phyloP scores from a whole-genome alignment of 2,888 invertebrate species.

The Bimastos eiseni region DNA sequence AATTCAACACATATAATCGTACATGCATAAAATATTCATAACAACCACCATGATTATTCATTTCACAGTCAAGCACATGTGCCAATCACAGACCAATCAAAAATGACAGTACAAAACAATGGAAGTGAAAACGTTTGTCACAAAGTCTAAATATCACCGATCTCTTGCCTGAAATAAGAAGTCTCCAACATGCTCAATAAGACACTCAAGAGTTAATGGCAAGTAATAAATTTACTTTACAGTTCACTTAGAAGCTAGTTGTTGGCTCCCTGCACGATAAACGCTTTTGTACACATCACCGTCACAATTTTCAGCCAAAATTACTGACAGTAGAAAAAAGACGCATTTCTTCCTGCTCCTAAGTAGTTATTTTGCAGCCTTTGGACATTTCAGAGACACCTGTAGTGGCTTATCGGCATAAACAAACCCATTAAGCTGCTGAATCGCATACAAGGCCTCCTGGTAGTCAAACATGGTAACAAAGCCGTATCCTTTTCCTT shows the following conservation, averaged over 20 bases:
- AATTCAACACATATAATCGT: neutral
- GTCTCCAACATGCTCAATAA: neutral
- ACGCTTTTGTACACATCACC: neutral
- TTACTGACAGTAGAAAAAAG: neutral
- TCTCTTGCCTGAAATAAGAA: neutral
- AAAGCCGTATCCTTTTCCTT: constrained; percentile 62
- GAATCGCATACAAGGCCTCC: constrained; percentile 61
- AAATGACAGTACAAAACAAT: constrained; percentile 1
- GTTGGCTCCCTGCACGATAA: no score
- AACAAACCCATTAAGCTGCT: constrained; percentile 59
- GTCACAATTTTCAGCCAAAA: neutral
- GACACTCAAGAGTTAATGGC: neutral
- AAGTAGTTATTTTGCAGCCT: constrained; percentile 17
- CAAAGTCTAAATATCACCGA: neutral
- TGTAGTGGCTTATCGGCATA: constrained; percentile 58
- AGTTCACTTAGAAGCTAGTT: neutral
- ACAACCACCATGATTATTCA: neutral
- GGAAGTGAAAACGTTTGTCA: constrained; percentile 13
- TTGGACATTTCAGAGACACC: constrained; percentile 55
- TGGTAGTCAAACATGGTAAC: constrained; percentile 62
- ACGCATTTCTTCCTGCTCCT: neutral
- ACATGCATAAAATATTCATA: neutral
- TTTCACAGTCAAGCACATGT: neutral
- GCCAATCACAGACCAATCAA: neutral
- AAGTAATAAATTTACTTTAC: neutral